These are phyloP conservation scores for Heliornis fulica DNA, from an alignment of 2,113 vertebrate genomes.

Conservation along the genomic window DNA sequence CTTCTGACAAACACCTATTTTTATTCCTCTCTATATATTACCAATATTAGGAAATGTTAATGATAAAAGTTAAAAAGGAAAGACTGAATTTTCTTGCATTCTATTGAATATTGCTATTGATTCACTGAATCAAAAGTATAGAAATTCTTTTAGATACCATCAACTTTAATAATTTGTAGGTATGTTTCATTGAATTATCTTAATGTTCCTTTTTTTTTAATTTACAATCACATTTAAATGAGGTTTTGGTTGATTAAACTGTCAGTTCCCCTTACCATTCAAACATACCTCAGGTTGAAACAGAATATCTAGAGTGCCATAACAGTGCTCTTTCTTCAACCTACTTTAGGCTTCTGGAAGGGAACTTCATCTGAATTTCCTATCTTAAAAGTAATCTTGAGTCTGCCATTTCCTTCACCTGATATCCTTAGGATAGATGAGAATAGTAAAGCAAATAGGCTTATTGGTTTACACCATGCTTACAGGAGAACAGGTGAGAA, in stretches of 20 bases:
- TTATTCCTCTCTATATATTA: neutral
- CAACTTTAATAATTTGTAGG: neutral
- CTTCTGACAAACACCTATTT: neutral
- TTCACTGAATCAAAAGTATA: neutral
- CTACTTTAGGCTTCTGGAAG: neutral
- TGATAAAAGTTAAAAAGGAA: neutral
- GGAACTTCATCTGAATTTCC: neutral
- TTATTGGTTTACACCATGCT: neutral
- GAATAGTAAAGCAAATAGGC: neutral
- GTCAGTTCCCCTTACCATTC: neutral
- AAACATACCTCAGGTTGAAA: neutral
- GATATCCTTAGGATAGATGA: neutral
- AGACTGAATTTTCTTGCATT: neutral
- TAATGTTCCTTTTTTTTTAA: neutral
- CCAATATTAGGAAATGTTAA: neutral
- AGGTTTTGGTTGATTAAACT: neutral
- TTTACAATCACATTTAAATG: neutral
- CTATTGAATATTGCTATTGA: neutral
- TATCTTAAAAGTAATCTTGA: neutral
- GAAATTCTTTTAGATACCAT: neutral
- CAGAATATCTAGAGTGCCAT: neutral
- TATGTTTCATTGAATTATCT: neutral
- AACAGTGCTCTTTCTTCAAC: neutral
- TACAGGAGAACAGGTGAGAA: neutral
- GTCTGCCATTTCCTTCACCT: neutral